Percentiles rank a stretch among this genome's conserved stretches.
phyloP scores from a whole-genome alignment of 1,140 invertebrate species.

The Copidosoma floridanum region DNA sequence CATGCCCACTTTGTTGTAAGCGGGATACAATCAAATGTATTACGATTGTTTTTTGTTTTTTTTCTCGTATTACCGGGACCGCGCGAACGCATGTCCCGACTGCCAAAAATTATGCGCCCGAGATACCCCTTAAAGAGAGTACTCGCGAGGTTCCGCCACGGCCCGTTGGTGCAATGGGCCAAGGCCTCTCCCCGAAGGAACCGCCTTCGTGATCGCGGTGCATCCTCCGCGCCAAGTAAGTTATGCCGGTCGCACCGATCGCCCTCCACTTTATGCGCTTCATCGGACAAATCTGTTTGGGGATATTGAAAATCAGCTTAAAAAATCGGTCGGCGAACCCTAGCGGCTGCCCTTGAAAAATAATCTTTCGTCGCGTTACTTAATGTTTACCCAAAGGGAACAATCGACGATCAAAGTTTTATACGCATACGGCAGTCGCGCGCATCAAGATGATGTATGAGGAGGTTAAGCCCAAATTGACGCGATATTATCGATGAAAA shows the following conservation, averaged over 20 bases:
- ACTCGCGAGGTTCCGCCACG: conserved; percentile 67
- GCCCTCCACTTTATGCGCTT: conserved; percentile 23
- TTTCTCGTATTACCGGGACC: conserved; percentile 52
- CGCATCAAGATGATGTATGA: too few relatives aligned
- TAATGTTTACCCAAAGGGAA: too few relatives aligned
- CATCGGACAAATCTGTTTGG: conserved; percentile 14
- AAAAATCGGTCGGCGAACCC: neutral
- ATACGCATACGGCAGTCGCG: too few relatives aligned
- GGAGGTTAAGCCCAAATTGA: too few relatives aligned
- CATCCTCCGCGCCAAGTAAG: conserved; percentile 65
- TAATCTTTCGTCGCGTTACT: neutral
- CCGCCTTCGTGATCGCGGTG: conserved; percentile 66
- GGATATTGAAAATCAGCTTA: conserved; percentile 9
- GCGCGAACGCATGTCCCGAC: conserved; percentile 64
- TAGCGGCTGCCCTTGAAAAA: conserved; percentile 8
- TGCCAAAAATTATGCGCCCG: conserved; percentile 66
- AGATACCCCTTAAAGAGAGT: conserved; percentile 61
- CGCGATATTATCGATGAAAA: too few relatives aligned
- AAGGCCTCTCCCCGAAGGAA: conserved; percentile 64
- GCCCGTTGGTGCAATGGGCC: conserved; percentile 64
- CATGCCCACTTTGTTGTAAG: too few relatives aligned
- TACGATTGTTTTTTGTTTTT: too few relatives aligned
- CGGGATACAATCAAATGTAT: too few relatives aligned
- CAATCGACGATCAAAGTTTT: conserved; percentile 6
- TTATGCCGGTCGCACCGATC: conserved; percentile 37